These are phyloP conservation scores for Simalia tracyae DNA, from an alignment of 2,797 vertebrate species.

Conservation along the genomic window DNA sequence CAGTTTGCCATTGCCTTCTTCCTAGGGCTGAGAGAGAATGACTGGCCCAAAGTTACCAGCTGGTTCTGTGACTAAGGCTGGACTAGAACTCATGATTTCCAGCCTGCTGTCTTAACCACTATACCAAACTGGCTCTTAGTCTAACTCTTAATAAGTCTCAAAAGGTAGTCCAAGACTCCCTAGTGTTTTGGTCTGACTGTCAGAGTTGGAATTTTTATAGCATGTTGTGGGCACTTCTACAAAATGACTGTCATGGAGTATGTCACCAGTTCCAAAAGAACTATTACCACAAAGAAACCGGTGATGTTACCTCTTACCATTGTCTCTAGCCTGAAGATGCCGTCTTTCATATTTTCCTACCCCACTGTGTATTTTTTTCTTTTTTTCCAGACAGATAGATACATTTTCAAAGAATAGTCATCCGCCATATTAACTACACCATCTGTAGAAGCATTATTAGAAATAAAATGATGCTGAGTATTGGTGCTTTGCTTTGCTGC, in stretches of 20 bases:
- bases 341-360: too few species aligned
- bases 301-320: too few species aligned
- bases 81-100: neutral
- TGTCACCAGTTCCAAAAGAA: too few species aligned
- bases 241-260: neutral
- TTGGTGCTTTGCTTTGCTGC: too few species aligned
- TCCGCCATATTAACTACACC: too few species aligned
- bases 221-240: neutral
- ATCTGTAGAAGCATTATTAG: too few species aligned
- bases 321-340: too few species aligned
- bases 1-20: neutral
- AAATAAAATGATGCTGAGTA: too few species aligned
- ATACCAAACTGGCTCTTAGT: neutral
- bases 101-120: neutral
- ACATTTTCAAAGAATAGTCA: too few species aligned
- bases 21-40: neutral
- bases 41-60: neutral
- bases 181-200: neutral
- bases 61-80: neutral
- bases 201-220: neutral
- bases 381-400: too few species aligned
- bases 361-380: too few species aligned
- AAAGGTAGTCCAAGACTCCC: neutral
- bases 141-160: neutral
- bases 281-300: too few species aligned